These are phyloP conservation scores for Oreochromis aureus DNA, from an alignment of 2,113 vertebrate genomes.

Conservation along the genomic window DNA sequence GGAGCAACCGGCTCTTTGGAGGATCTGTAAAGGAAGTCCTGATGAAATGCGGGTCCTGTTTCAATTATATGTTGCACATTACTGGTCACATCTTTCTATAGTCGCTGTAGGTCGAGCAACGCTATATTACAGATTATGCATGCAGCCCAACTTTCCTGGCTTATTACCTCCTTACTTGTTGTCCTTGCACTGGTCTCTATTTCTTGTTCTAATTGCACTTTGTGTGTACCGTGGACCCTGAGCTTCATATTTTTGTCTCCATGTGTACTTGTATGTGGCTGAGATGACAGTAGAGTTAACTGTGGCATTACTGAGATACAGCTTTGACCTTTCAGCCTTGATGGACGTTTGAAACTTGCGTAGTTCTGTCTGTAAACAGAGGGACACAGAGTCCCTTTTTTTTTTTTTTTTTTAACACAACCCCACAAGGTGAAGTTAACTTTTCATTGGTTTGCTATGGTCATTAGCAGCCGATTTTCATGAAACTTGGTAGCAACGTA, in stretches of 20 bases:
- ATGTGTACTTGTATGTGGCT: neutral
- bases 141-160: neutral
- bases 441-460: neutral
- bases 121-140: accelerated
- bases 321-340: neutral
- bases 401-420: neutral
- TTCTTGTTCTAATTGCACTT: neutral
- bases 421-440: accelerated
- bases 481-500: neutral
- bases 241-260: neutral
- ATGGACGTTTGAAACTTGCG: neutral
- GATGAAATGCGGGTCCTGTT: neutral
- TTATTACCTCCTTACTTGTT: neutral
- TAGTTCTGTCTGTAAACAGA: neutral
- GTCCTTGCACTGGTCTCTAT: neutral
- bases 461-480: neutral
- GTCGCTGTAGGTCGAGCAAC: neutral
- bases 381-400: neutral
- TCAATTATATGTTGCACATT: neutral
- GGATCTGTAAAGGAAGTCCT: neutral
- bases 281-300: neutral
- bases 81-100: neutral
- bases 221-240: accelerated
- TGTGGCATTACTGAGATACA: neutral
- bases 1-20: neutral